phyloP scores from a whole-genome alignment of 2,888 invertebrate genomes.

The Stictocephala bisonia region DNA sequence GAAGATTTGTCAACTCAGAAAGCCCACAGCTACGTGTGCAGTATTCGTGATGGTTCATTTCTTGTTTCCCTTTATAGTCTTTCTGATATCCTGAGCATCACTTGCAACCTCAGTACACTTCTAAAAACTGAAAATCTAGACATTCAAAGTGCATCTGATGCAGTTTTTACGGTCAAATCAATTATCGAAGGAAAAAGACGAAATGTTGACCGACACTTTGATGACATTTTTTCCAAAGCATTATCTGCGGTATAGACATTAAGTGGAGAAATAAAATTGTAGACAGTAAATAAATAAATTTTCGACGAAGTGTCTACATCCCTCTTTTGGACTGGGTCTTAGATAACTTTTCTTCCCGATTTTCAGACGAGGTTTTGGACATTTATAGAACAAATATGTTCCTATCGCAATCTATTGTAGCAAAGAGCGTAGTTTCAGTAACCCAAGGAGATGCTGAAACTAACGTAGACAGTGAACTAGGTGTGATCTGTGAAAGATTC shows the following conservation, averaged over 20 bases:
- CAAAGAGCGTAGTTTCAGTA: conserved; percentile 1
- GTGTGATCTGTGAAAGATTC: neutral
- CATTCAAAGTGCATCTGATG: conserved; percentile 3
- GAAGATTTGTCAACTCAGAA: conserved; percentile 4
- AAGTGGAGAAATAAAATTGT: neutral
- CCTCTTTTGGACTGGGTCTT: conserved; percentile 9
- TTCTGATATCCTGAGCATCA: conserved; percentile 3
- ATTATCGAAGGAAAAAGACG: neutral
- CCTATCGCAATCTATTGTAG: conserved; percentile 1
- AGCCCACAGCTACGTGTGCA: conserved; percentile 3
- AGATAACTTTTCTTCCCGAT: conserved; percentile 1
- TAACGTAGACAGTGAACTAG: neutral
- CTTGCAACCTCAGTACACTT: neutral
- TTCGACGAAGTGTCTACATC: conserved; percentile 1
- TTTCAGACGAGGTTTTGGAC: neutral
- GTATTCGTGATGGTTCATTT: neutral
- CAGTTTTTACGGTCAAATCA: neutral
- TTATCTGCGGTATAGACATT: neutral
- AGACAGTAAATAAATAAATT: neutral
- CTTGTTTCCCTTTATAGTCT: conserved; percentile 1
- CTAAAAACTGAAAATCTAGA: neutral
- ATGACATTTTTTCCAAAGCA: neutral
- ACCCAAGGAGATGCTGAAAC: neutral
- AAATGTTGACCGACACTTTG: neutral
- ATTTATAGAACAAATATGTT: neutral